Evolutionary conservation across 1,140 invertebrate species (phyloP), one percentile per base, ranked within the genome.

Genomic region (Drosophila mojavensis): DNA sequence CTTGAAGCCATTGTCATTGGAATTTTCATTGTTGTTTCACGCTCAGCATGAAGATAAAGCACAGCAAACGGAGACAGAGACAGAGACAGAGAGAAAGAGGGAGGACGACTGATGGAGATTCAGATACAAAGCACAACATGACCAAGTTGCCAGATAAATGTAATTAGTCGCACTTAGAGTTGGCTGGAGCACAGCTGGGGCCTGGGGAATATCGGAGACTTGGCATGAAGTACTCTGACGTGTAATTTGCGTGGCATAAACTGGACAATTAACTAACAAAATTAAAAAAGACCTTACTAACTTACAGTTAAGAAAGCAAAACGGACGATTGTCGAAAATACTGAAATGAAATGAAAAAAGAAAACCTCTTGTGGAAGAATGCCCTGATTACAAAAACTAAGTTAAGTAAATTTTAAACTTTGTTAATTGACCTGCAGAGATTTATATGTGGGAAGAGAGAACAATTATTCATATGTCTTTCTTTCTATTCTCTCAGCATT

Each of bases 131-230:
- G 47, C 36, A 61, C 30, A n/a, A 61, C 20, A 39, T 28, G 65
- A 51, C 56, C 13, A 56, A 45, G 20, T 45, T 47, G 60, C 48
- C 33, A 67, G 71, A 74, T 74, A 69, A 67, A 75, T 75, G 76
- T 75, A 75, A 78, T 75, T 78, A 75, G 72, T 75, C 53, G 53
- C 54, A 59, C 60, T 53, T 50, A 56, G 33, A 55, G 41, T 48
- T 56, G 11, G 51, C 50, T 56, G 36, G 48, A 20, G 41, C 30
- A 41, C 30, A 61, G 53, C 17, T 59, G 41, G 17, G 36, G 51
- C 13, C 30, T 39, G 53, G 15, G n/a, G 17, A 28, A 51, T 11
- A 10, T 24, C 39, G 11, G 15, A 41, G 28, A 11, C 20, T 36
- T 43, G 30, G 36, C 20, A 17, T 11, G 39, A 62, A 17, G 26